Conservation (phyloP, 2,888 invertebrate genomes). For the Macaria liturata region DNA sequence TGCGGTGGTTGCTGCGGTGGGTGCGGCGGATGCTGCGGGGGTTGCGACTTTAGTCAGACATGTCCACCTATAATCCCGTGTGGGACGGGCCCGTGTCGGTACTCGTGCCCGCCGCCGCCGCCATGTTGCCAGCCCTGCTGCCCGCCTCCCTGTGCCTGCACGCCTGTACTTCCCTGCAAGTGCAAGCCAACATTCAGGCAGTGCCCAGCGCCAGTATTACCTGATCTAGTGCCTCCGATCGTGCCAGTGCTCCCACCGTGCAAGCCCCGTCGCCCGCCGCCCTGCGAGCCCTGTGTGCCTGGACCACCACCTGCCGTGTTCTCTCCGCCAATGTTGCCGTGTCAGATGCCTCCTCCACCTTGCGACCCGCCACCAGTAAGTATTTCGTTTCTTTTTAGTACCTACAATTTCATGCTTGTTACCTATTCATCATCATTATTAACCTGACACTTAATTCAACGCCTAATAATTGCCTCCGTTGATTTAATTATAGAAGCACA, state of each 20-base stretch:
- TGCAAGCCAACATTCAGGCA: slow-evolving; percentile 63
- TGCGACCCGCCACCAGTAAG: slow-evolving; percentile 73
- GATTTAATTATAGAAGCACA: no score
- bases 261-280: slow-evolving; percentile 62
- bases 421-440: no score
- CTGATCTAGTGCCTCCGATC: slow-evolving; percentile 68
- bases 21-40: slow-evolving; percentile 25
- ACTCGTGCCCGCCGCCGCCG: slow-evolving; percentile 62
- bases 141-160: slow-evolving; percentile 60
- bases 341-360: slow-evolving; percentile 69
- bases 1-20: slow-evolving; percentile 47
- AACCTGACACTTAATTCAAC: no score
- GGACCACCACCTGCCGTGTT: slow-evolving; percentile 63
- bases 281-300: slow-evolving; percentile 48
- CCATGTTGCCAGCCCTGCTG: slow-evolving; percentile 33
- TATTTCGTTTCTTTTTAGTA: slow-evolving; percentile 3
- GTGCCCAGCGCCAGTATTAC: slow-evolving; percentile 67
- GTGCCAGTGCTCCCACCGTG: slow-evolving; percentile 69
- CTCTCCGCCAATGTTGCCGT: slow-evolving; percentile 71
- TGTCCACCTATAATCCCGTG: slow-evolving; percentile 72
- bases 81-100: slow-evolving; percentile 57
- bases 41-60: slow-evolving; percentile 63
- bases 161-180: slow-evolving; percentile 70
- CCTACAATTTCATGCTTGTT: no score
- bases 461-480: no score